Base-by-base conservation (phyloP, 2,797 vertebrate species). In the Lepidocolaptes lacrymiger region DNA sequence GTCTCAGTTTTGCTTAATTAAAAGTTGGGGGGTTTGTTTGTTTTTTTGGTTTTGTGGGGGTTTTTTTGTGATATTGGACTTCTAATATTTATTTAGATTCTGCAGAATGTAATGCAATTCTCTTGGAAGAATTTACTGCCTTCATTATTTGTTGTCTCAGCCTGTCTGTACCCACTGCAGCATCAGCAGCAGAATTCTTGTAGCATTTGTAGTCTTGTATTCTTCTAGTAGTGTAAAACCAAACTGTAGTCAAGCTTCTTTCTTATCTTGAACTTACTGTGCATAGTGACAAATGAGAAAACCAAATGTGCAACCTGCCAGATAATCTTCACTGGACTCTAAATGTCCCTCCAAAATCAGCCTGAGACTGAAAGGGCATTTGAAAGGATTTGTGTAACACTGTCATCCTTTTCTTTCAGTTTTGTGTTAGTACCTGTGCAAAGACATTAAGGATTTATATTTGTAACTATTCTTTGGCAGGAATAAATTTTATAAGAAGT, bases 151-250 rank as follows among this genome's bases (percentile, higher is more conserved):
- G 48, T 28, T 81, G 13, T 46, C 44, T 75, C 68, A 39, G 18
- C 12, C 17, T 85, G 8, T 43, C 0, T 1, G 2, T 72, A 62
- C 28, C 7, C 21, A 21, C 27, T 0, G 1, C 1, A 1, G 28
- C 9, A 28, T 22, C 52, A 79, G 14, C 51, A 79, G 13, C n/a
- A 90, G 56, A 37, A 63, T 75, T 81, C 34, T 88, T 32, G 4
- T 43, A 48, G 63, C 24, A 34, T 21, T 3, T 30, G 9, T 32
- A 34, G 5, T 52, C 37, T 37, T 37, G 10, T 73, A 14, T 39
- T 69, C 15, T 63, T 83, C 12, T 21, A n/a, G 37, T 49, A 51
- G 22, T 54, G 22, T 66, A 54, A 76, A 84, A 36, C 23, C 17
- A n/a, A 51, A 41, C 28, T 72, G 7, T 27, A 61, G 55, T 69